Evolutionary conservation across 2,113 vertebrate species (phyloP), one percentile per base, ranked within the genome.

Genomic region (Neofelis nebulosa): DNA sequence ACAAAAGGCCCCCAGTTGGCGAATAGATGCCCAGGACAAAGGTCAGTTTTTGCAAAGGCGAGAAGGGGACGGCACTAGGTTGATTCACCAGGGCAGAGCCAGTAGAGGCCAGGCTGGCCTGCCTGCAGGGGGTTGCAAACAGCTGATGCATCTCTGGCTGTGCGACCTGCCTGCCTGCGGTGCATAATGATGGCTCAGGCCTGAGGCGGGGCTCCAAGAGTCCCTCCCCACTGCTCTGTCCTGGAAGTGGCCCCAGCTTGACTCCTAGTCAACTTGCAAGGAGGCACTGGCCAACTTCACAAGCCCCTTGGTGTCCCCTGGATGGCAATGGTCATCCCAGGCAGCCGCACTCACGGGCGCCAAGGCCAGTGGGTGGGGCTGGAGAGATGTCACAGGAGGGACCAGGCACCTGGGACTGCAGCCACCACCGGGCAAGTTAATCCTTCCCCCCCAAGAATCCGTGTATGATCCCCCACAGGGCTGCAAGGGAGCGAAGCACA

Each of bases 251-350:
- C 41, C 57, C 36, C 29, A 33, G 16, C 19, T 29, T 38, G 69
- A n/a, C 76, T 81, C 48, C 4, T 38, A 25, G n/a, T 31, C 29
- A 73, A 71, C 52, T 63, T 92, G 85, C 55, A 50, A 45, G 63
- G 50, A 95, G 82, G 61, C 25, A 8, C 19, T 27, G 48, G 25
- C 45, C 79, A 88, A 33, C 23, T 55, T 96, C 84, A 57, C 50
- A 45, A 0, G 4, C 16, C 25, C 41, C 18, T 21, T 1, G 0
- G 33, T 55, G 57, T 79, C 79, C 57, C 81, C 0, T 0, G 69
- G 83, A 74, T 92, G 78, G 25, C 31, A 2, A 45, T 10, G 76
- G 74, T 45, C 8, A n/a, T 61, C 19, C 33, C 5, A 8, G 45
- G 11, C 29, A 87, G 73, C n/a, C n/a, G 4, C 68, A 69, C 68